Evolutionary conservation across 2,888 invertebrate species (phyloP).

Genomic region (Gonocerus acuteangulatus): DNA sequence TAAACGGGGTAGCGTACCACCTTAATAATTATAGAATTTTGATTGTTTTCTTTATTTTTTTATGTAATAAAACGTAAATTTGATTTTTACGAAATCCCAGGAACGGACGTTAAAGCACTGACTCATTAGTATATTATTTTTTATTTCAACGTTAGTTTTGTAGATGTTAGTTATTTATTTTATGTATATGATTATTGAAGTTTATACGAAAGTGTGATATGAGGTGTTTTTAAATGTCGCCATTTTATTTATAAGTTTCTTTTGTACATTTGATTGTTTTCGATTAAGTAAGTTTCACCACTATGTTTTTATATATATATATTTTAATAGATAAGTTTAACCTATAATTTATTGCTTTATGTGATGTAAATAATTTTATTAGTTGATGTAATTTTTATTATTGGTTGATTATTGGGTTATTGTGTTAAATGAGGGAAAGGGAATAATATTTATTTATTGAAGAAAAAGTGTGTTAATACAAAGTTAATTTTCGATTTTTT

Average conservation of each 20-base stretch:
- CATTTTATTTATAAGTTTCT: slow-evolving; percentile 11
- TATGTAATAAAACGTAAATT: too few relatives aligned
- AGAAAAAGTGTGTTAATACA: slow-evolving; percentile 10
- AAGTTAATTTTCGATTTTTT: slow-evolving; percentile 12
- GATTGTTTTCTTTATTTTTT: too few relatives aligned
- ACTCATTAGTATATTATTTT: not conserved
- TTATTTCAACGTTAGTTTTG: not conserved
- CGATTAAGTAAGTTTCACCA: slow-evolving; percentile 11
- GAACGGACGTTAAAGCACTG: slow-evolving; percentile 14
- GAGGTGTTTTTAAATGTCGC: slow-evolving; percentile 16
- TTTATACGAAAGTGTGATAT: slow-evolving; percentile 5
- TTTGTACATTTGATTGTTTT: slow-evolving; percentile 24
- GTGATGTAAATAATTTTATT: slow-evolving; percentile 23
- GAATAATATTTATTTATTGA: slow-evolving; percentile 19
- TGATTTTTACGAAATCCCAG: too few relatives aligned
- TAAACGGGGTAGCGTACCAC: too few relatives aligned
- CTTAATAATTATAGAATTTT: too few relatives aligned
- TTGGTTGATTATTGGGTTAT: slow-evolving; percentile 24
- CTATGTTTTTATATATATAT: slow-evolving; percentile 19
- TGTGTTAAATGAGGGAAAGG: slow-evolving; percentile 20
- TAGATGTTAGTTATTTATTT: not conserved
- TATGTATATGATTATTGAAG: not conserved
- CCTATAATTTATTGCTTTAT: slow-evolving; percentile 18
- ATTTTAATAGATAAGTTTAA: slow-evolving; percentile 11
- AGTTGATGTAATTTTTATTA: slow-evolving; percentile 22